A percentile compares a stretch with the other conserved stretches of the same genome.
Conservation (phyloP, 2,113 vertebrate species). For the Paralichthys olivaceus region DNA sequence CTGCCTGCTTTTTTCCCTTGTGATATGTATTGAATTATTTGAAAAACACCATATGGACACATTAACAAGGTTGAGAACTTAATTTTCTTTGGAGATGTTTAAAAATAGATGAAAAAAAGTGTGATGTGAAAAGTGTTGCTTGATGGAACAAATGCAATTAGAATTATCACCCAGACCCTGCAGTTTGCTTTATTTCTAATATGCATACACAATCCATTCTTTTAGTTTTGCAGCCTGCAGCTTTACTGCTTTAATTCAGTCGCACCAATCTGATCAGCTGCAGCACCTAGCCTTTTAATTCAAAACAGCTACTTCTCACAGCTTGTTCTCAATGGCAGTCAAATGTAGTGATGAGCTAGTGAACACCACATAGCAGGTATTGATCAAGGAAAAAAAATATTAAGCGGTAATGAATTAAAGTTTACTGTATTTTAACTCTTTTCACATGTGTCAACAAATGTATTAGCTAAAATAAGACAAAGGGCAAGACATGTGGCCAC, state of each 20-base stretch:
- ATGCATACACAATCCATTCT: not conserved
- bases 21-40: not conserved
- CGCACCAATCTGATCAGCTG: not conserved
- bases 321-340: no score
- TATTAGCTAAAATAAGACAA: not conserved
- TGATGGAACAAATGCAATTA: no score
- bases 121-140: no score
- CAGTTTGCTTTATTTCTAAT: not conserved
- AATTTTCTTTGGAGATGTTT: no score
- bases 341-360: no score
- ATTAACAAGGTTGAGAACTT: not conserved
- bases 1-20: not conserved
- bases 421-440: no score
- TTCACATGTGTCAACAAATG: not conserved
- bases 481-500: not conserved
- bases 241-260: not conserved
- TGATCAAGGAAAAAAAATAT: no score
- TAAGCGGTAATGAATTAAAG: no score
- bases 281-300: not conserved
- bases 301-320: not conserved
- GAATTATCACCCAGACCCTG: no score
- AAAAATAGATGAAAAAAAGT: no score
- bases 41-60: not conserved
- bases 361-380: no score
- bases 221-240: not conserved